Evolutionary conservation across 2,888 invertebrate species (phyloP), one percentile per base, ranked within the genome.

Genomic region (Ormia ochracea): DNA sequence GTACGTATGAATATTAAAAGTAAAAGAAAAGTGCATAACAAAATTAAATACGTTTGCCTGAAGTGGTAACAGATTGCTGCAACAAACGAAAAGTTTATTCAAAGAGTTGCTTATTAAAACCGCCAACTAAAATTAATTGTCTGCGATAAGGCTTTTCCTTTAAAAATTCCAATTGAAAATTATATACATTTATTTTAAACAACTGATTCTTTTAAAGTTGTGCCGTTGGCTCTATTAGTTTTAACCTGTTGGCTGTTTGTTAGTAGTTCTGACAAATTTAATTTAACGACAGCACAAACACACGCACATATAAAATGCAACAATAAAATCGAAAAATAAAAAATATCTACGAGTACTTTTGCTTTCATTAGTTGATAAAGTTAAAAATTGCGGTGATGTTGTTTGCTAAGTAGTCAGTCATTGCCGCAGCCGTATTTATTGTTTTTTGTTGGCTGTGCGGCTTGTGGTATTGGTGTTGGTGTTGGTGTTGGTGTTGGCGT

Each of bases 351-450:
- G 80, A 78, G 82, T n/a, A 85, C 86, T 86, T 86, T 85, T 85
- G 86, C 85, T 86, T 87, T 87, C 83, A 81, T 82, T 83, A 69
- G 75, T 65, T 76, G 72, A 82, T 76, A 76, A 82, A 69, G 58
- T 66, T 66, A 66, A 58, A 69, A 66, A 59, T 58, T 66, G 58
- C 74, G 66, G 65, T 74, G 58, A 41, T 74, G 50, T 74, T 74
- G 58, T 59, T 41, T 74, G 58, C 50, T 31, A 56, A 65, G 56
- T 65, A 74, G 50, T 66, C 66, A 74, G 50, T 66, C 66, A 66
- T 63, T 48, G 43, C 23, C 52, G 23, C 61, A 31, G 5, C 26
- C 12, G 28, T 52, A 4, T 52, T 19, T 38, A 28, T 1, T 33
- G 33, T 28, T 5, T 31, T 14, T 33, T 14, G 17, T 23, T 45